Percentiles rank a stretch among this genome's conserved stretches.
Evolutionary conservation across 2,113 vertebrate species (phyloP).

Genomic region (Oreochromis aureus): DNA sequence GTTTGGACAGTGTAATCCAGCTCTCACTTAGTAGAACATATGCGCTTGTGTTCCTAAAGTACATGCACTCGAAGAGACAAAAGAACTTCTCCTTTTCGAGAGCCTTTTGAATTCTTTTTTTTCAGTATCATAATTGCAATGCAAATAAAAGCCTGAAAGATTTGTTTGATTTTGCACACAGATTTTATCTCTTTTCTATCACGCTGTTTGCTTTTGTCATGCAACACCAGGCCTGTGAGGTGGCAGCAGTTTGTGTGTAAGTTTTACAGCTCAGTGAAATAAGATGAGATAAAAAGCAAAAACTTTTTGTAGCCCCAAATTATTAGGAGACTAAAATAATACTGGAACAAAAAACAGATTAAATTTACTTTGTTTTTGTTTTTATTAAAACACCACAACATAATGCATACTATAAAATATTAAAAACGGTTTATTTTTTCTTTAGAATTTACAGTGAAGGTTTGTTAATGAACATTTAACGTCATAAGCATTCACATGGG

Average conservation of each 20-base stretch:
- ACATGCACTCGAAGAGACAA: neutral
- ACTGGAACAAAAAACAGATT: neutral
- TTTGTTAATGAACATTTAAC: neutral
- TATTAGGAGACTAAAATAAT: neutral
- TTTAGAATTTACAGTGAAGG: neutral
- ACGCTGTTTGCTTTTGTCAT: neutral
- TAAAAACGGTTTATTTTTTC: neutral
- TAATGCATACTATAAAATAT: neutral
- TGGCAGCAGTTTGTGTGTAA: neutral
- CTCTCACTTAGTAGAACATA: neutral
- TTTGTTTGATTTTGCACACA: neutral
- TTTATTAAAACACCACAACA: neutral
- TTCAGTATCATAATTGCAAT: neutral
- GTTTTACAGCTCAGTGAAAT: neutral
- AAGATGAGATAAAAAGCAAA: neutral
- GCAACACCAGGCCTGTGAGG: neutral
- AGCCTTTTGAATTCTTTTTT: neutral
- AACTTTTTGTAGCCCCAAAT: neutral
- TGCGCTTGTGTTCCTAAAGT: neutral
- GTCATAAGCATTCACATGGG: neutral
- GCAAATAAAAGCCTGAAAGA: neutral
- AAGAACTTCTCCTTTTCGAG: neutral
- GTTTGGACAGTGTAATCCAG: neutral
- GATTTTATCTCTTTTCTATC: neutral
- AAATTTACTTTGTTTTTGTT: neutral